phyloP scores from a whole-genome alignment of 2,113 vertebrate species.

The Xenopus tropicalis region DNA sequence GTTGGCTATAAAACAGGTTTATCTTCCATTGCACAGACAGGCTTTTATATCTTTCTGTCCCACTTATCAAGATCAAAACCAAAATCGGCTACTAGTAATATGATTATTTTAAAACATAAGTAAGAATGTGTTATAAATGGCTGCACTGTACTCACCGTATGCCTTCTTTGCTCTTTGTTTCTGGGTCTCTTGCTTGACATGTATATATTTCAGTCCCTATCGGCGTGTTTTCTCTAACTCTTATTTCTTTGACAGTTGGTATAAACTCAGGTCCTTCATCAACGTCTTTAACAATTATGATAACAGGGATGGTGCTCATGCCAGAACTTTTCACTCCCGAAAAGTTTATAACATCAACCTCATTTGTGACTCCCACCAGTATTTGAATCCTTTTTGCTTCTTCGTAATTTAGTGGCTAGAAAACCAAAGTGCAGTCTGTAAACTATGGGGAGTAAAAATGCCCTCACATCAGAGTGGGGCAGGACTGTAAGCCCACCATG shows the following conservation, averaged over 20 bases:
- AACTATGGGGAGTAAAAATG: too few species aligned
- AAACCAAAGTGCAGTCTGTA: not conserved
- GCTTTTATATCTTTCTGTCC: too few species aligned
- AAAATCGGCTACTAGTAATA: too few species aligned
- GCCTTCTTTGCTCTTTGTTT: slow-evolving; percentile 69
- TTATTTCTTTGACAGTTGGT: slow-evolving; percentile 56
- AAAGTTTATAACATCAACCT: slow-evolving; percentile 64
- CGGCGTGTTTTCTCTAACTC: slow-evolving; percentile 68
- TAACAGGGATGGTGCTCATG: slow-evolving; percentile 66
- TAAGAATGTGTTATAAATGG: too few species aligned
- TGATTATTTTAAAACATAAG: too few species aligned
- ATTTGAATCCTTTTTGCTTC: slow-evolving; percentile 54
- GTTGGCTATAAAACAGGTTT: too few species aligned
- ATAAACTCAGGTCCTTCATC: slow-evolving; percentile 83
- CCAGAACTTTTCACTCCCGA: slow-evolving; percentile 47
- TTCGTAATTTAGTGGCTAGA: slow-evolving; percentile 80
- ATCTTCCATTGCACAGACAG: too few species aligned
- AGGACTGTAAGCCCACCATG: too few species aligned
- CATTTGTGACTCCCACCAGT: slow-evolving; percentile 71
- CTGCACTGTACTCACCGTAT: slow-evolving; percentile 65
- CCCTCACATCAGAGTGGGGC: too few species aligned
- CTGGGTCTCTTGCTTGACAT: slow-evolving; percentile 75
- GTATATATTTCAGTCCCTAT: slow-evolving; percentile 64
- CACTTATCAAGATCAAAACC: too few species aligned
- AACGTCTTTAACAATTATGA: slow-evolving; percentile 60